Evolutionary conservation across 2,797 vertebrate species (phyloP), one percentile per base, ranked within the genome.

Genomic region (Acanthopagrus latus): DNA sequence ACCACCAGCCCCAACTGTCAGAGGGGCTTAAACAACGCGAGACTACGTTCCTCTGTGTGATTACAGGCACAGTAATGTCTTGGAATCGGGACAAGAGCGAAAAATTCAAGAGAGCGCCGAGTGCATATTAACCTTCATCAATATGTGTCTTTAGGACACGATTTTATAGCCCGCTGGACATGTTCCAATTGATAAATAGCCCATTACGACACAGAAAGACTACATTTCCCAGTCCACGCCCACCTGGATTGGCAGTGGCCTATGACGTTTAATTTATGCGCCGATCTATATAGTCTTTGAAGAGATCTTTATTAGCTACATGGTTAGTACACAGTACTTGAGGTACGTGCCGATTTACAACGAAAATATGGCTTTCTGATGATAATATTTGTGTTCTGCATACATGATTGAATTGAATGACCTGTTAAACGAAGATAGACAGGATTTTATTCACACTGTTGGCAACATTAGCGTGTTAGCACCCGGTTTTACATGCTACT

Each of bases 311-410:
- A 71, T 76, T 72, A 88, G 87, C 88, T 91, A 79, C 80, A 91
- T 87, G 88, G 65, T 90, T 80, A 74, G 58, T 52, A 64, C 70
- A 64, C 60, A 80, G 86, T 81, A 90, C 33, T 84, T 84, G 74
- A 92, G 94, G 94, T 95, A 93, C 27, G 90, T 90, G 43, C 21
- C 41, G 0, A 23, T 70, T 81, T 72, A 23, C 27, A 60, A 23
- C 10, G 1, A 52, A 52, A 70, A 64, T 68, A 4, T 43, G 6
- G 1, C 20, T 17, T 48, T 25, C 0, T 44, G 4, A 11, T 48
- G 23, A 52, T 8, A 41, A 0, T 9, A 1, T 25, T 27, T 1
- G 18, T 60, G 5, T 66, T 74, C 51, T 43, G 2, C 57, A 12
- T 68, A 48, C 1, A 5, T 20, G 3, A 17, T 13, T 0, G 3